Evolutionary conservation across 2,888 invertebrate species (phyloP).

Genomic region (Acrobasis suavella): DNA sequence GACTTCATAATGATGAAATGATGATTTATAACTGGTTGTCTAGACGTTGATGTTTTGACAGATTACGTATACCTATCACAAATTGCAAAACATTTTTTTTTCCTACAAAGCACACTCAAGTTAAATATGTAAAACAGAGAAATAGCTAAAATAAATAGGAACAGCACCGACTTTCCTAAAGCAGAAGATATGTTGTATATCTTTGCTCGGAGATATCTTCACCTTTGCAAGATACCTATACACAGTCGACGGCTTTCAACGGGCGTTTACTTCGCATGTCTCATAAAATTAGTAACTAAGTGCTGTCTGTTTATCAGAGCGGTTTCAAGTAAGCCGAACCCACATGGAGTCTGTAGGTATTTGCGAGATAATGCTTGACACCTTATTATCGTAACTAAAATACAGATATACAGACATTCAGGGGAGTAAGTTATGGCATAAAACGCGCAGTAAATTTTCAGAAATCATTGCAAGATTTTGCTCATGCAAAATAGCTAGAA

Average conservation of each 20-base stretch:
- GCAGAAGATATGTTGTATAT: constrained; percentile 40
- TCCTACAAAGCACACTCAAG: too few species aligned
- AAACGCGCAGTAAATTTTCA: not conserved
- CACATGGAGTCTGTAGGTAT: constrained; percentile 62
- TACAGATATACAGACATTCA: constrained; percentile 31
- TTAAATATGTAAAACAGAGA: too few species aligned
- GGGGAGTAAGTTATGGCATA: not conserved
- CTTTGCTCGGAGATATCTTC: constrained; percentile 34
- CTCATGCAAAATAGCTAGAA: too few species aligned
- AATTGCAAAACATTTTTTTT: too few species aligned
- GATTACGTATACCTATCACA: too few species aligned
- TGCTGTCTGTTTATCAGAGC: constrained; percentile 66
- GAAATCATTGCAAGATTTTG: too few species aligned
- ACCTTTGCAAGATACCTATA: constrained; percentile 37
- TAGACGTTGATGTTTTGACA: too few species aligned
- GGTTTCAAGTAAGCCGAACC: constrained; percentile 57
- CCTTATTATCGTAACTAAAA: constrained; percentile 62
- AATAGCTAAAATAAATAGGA: too few species aligned
- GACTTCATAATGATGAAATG: too few species aligned
- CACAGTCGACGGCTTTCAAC: constrained; percentile 60
- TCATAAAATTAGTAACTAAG: constrained; percentile 77
- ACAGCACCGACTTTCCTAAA: not conserved
- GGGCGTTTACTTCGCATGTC: constrained; percentile 65
- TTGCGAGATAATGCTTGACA: constrained; percentile 63
- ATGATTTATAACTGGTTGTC: too few species aligned